These are phyloP conservation scores for Passer montanus DNA, from an alignment of 2,113 vertebrate species.

Conservation along the genomic window DNA sequence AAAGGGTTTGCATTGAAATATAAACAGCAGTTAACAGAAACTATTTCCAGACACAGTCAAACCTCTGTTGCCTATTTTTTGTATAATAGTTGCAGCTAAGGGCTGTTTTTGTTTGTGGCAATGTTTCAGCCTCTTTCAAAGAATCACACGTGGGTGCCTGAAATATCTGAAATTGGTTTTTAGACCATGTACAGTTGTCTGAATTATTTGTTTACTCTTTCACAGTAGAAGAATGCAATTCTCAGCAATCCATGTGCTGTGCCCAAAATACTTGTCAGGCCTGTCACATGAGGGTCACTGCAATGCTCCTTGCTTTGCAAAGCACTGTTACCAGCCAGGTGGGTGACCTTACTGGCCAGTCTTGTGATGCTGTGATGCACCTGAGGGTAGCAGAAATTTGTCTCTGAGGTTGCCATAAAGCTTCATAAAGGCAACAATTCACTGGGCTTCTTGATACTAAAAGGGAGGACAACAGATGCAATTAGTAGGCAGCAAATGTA, in stretches of 20 bases:
- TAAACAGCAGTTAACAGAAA: not conserved
- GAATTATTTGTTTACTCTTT: not conserved
- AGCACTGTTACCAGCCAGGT: not conserved
- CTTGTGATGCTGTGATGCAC: not conserved
- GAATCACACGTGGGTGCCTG: rapidly evolving
- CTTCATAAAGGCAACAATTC: not conserved
- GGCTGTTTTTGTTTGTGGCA: not conserved
- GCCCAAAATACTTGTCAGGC: not conserved
- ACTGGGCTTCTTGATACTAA: not conserved
- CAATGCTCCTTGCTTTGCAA: not conserved
- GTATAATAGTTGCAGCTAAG: not conserved
- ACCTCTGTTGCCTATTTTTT: not conserved
- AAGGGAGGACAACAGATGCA: not conserved
- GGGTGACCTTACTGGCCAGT: not conserved
- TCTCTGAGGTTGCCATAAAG: not conserved
- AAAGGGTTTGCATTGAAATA: not conserved
- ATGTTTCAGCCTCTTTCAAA: not conserved
- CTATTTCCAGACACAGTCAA: not conserved
- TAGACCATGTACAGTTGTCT: not conserved
- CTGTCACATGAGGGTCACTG: not conserved
- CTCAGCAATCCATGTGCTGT: not conserved
- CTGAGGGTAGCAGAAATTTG: not conserved
- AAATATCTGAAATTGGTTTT: not conserved
- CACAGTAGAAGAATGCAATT: not conserved
- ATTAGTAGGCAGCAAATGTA: not conserved